Evolutionary conservation across 2,888 invertebrate species (phyloP).

Genomic region (Lapara coniferarum): DNA sequence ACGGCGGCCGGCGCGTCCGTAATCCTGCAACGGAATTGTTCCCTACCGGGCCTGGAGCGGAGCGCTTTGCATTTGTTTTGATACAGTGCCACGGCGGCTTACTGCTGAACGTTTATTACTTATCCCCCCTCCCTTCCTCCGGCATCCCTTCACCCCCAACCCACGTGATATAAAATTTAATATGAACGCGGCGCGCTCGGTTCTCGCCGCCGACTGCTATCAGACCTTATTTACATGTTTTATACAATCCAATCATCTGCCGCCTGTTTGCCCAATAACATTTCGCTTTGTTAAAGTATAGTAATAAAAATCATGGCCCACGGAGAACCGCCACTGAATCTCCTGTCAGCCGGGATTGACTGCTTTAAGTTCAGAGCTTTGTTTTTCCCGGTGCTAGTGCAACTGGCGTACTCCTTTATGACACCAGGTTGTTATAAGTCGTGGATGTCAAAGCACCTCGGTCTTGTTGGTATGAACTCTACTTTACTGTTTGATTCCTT

Average conservation of each 20-base stretch:
- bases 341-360: too few species aligned
- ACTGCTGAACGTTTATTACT: constrained; percentile 16
- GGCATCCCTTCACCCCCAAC: background rate
- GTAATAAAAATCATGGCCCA: background rate
- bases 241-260: constrained; percentile 16
- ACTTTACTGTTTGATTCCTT: background rate
- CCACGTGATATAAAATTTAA: constrained; percentile 9
- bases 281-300: background rate
- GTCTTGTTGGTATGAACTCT: too few species aligned
- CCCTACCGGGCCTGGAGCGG: background rate
- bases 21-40: background rate
- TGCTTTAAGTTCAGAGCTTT: too few species aligned
- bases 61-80: constrained; percentile 10
- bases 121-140: background rate
- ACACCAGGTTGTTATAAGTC: too few species aligned
- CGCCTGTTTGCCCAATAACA: background rate
- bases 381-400: too few species aligned
- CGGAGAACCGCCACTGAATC: too few species aligned
- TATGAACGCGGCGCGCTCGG: constrained; percentile 6
- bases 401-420: too few species aligned
- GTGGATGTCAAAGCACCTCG: too few species aligned
- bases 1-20: background rate
- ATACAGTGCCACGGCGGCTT: constrained; percentile 7
- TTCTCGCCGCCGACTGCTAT: background rate
- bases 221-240: constrained; percentile 14